Percentiles rank a stretch among this genome's conserved stretches.
Conservation (phyloP, 2,888 invertebrate genomes). For the Orthonychiurus folsomi region DNA sequence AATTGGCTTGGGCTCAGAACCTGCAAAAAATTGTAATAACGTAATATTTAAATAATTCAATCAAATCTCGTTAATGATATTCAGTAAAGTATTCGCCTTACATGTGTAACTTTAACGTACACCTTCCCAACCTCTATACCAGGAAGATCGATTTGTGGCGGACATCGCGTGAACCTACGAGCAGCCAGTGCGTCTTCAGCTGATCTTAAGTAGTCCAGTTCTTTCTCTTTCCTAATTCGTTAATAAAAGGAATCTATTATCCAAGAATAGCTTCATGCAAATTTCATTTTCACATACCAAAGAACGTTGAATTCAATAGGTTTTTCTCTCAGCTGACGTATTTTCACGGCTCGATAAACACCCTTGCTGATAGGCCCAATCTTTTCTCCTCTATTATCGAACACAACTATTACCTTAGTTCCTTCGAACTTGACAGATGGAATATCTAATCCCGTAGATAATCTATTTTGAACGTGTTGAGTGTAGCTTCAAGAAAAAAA, state of each 20-base stretch:
- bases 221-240: slow-evolving; percentile 24
- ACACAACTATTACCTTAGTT: slow-evolving; percentile 31
- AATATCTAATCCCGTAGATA: slow-evolving; percentile 22
- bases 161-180: slow-evolving; percentile 43
- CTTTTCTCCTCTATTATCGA: slow-evolving; percentile 29
- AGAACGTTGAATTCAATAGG: slow-evolving; percentile 52
- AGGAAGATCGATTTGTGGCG: slow-evolving; percentile 49
- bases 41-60: slow-evolving; percentile 7
- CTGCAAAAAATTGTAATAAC: too few relatives aligned
- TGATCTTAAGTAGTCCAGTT: slow-evolving; percentile 19
- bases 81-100: slow-evolving; percentile 43
- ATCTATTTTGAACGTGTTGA: slow-evolving; percentile 23
- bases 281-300: slow-evolving; percentile 47
- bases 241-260: too few relatives aligned
- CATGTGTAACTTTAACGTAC: slow-evolving; percentile 53
- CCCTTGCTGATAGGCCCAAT: slow-evolving; percentile 35
- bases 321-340: slow-evolving; percentile 51
- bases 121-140: slow-evolving; percentile 54
- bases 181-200: slow-evolving; percentile 41
- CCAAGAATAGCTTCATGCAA: slow-evolving; percentile 2
- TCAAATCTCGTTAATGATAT: too few relatives aligned
- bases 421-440: slow-evolving; percentile 34
- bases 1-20: slow-evolving; percentile 32
- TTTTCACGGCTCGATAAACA: slow-evolving; percentile 65
- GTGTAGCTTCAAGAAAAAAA: slow-evolving; percentile 25